Conservation (phyloP, 92 coral and sea anemone genomes). For the Chrysogorgia sp. region DNA sequence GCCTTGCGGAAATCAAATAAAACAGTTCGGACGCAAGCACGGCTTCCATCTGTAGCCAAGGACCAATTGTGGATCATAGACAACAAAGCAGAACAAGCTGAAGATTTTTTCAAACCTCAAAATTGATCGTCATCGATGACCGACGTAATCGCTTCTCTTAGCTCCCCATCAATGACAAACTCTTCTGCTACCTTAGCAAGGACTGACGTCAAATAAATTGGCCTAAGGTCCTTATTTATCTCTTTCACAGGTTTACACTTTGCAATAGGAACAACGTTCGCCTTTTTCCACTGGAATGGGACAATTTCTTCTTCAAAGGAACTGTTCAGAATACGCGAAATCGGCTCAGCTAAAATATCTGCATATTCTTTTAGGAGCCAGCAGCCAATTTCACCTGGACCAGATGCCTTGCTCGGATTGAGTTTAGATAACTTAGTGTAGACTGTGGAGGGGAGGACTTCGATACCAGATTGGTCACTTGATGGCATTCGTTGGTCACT, state of each 20-base stretch:
- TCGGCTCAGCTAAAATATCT: conserved; percentile 33
- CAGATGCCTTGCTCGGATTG: conserved; percentile 23
- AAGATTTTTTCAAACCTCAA: conserved; percentile 33
- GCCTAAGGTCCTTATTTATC: conserved; percentile 38
- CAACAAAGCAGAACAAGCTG: conserved; percentile 28
- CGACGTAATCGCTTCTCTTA: conserved; percentile 10
- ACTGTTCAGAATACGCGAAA: conserved; percentile 17
- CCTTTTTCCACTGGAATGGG: conserved; percentile 36
- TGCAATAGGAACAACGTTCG: conserved; percentile 41
- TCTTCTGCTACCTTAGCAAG: conserved; percentile 38
- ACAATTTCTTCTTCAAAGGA: conserved; percentile 23
- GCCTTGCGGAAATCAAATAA: no score
- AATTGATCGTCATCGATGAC: conserved; percentile 37
- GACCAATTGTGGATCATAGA: conserved; percentile 35
- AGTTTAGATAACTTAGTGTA: conserved; percentile 4
- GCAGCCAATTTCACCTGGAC: conserved; percentile 24
- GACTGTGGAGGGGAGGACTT: background rate
- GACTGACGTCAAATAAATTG: conserved; percentile 42
- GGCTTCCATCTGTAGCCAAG: conserved; percentile 13
- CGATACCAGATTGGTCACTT: no score
- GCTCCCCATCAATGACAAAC: conserved; percentile 38
- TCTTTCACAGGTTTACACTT: conserved; percentile 32
- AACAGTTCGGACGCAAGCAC: no score
- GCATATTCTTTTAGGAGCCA: conserved; percentile 40
- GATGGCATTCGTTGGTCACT: no score